These are phyloP conservation scores for Hydrophis major DNA, from an alignment of 2,797 vertebrate genomes.

Conservation along the genomic window DNA sequence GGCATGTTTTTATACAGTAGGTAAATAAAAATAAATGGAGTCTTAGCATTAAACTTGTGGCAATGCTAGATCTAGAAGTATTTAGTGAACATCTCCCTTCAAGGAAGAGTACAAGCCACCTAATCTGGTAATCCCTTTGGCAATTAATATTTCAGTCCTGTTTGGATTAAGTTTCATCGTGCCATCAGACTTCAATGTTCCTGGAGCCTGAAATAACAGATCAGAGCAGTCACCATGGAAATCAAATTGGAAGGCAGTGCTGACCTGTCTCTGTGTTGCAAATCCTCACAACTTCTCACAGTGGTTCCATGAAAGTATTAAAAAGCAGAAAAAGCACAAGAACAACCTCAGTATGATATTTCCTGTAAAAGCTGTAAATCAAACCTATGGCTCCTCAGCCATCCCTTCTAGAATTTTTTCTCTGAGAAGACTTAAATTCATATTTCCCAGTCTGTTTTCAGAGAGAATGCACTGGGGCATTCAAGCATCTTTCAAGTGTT, in stretches of 20 bases:
- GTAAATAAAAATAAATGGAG: not conserved
- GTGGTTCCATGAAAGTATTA: not conserved
- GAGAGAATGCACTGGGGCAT: not conserved
- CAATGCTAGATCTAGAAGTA: not conserved
- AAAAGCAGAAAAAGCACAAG: not conserved
- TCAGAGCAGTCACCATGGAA: not conserved
- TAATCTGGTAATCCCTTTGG: not conserved
- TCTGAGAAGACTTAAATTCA: not conserved
- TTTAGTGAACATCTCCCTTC: not conserved
- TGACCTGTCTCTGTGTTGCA: not conserved
- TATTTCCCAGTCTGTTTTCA: not conserved
- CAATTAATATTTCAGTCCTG: not conserved
- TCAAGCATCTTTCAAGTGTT: not conserved
- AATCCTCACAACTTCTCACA: not conserved
- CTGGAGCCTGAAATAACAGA: not conserved
- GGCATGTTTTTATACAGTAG: not conserved
- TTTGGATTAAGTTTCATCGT: not conserved
- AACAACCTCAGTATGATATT: not conserved
- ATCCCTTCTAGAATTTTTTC: not conserved
- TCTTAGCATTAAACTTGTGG: not conserved
- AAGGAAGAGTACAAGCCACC: not conserved
- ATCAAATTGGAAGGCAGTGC: not conserved
- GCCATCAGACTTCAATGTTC: not conserved
- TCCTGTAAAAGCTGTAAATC: not conserved
- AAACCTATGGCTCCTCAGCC: not conserved